phyloP scores from a whole-genome alignment of 1,140 invertebrate species.

The Drosophila burlai region DNA sequence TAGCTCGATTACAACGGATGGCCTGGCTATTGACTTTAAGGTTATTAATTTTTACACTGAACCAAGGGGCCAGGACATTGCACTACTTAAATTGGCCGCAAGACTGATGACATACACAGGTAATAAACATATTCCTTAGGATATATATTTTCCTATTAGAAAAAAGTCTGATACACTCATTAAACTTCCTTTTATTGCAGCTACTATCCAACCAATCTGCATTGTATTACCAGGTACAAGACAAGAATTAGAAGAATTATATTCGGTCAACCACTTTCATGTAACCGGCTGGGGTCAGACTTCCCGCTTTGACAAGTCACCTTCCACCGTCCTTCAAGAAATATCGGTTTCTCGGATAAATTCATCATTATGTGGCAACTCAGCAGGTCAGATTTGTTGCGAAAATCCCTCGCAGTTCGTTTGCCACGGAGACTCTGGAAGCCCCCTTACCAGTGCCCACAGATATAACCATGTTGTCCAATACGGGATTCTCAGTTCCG shows the following conservation, averaged over 20 bases:
- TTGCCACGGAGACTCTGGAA: background rate
- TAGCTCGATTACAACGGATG: background rate
- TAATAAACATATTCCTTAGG: background rate
- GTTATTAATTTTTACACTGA: background rate
- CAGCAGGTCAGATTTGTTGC: background rate
- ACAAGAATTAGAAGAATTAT: background rate
- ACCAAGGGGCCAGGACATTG: background rate
- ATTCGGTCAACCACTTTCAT: background rate
- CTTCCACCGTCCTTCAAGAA: background rate
- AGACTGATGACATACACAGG: background rate
- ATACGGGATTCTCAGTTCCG: background rate
- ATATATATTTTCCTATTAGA: no score
- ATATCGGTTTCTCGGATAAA: background rate
- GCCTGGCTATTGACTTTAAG: background rate
- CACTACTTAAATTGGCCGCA: background rate
- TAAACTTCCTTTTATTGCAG: background rate
- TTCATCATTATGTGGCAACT: background rate
- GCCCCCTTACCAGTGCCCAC: background rate
- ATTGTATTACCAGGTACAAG: background rate
- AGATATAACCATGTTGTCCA: no score
- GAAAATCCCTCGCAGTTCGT: background rate
- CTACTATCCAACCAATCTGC: background rate
- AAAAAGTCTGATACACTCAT: background rate
- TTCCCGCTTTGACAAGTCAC: background rate
- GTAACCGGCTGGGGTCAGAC: slow-evolving; percentile 3